Base-by-base conservation (phyloP, 2,888 invertebrate genomes). In the Anarsia innoxiella region DNA sequence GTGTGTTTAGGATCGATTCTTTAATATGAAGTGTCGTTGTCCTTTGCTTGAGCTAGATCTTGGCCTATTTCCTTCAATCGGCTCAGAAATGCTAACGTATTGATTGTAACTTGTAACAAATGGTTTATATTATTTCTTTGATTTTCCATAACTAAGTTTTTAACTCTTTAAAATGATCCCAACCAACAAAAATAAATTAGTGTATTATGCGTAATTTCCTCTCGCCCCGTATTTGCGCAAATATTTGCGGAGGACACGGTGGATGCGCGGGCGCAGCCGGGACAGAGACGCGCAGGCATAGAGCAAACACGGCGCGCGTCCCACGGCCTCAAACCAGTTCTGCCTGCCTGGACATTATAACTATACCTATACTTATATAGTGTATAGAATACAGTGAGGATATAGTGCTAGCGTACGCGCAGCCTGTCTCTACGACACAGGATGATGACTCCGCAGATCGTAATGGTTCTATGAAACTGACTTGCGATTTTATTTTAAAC, bases 291-390 rank as follows among this genome's bases (percentile, higher is more conserved):
- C 23, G 11, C 36, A 23, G 27, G 25, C 26, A 10, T 11, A 27
- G 25, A 30, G 23, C 14, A 29, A 23, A 29, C 23, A 23, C 14
- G 2, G 1, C 15, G 28, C 15, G 30, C 36, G 27, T 30, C 36
- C 29, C 36, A 30, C 36, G 36, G 36, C 30, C 23, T 14, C 36
- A 27, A 37, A 37, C 37, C 37, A 31, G 37, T 37, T 37, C 31
- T 10, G 25, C 31, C 12, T 8, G 23, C 2, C 23, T 16, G 31
- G 16, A 31, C 25, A 4, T 6, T 19, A n/a, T 6, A 1, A 29
- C 6, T 14, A 29, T 29, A 14, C 14, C n/a, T n/a, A 6, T 14
- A 29, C 9, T 8, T n/a, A n/a, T 29, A 28, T 28, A 29, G 6
- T 19, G 19, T 19, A n/a, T n/a, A n/a, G n/a, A n/a, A n/a, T n/a